These are phyloP conservation scores for Neolamprologus longior DNA, from an alignment of 2,113 vertebrate genomes.

Conservation along the genomic window DNA sequence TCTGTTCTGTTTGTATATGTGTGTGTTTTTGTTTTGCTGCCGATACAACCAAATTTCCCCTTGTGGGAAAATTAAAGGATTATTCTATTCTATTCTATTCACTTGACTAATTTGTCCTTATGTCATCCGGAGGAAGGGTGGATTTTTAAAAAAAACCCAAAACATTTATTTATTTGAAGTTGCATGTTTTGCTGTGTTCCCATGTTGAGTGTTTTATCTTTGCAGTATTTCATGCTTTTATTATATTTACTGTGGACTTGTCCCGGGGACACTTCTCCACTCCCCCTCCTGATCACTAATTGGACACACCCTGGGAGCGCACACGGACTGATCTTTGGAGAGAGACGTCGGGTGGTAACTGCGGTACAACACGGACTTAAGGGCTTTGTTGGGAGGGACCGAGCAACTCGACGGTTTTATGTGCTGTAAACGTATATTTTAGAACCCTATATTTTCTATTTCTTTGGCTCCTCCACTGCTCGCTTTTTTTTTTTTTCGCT, in stretches of 20 bases:
- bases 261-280: background rate
- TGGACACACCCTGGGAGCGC: background rate
- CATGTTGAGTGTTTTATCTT: background rate
- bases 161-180: background rate
- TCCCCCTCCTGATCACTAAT: background rate
- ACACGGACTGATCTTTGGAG: fast-evolving
- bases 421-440: background rate
- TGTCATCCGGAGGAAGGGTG: background rate
- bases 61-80: background rate
- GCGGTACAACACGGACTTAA: background rate
- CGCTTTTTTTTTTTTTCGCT: background rate
- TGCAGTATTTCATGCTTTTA: background rate
- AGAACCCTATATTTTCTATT: background rate
- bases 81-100: background rate
- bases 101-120: background rate
- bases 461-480: background rate
- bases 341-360: fast-evolving
- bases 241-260: background rate
- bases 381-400: background rate
- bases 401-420: background rate
- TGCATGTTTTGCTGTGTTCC: background rate
- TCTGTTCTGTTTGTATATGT: background rate
- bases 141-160: background rate
- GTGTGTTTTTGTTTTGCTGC: background rate
- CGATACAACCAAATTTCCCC: background rate